Percentiles rank a stretch among this genome's conserved stretches.
These are phyloP conservation scores for Punctoribates punctum DNA, from an alignment of 2,888 invertebrate species.

Conservation along the genomic window DNA sequence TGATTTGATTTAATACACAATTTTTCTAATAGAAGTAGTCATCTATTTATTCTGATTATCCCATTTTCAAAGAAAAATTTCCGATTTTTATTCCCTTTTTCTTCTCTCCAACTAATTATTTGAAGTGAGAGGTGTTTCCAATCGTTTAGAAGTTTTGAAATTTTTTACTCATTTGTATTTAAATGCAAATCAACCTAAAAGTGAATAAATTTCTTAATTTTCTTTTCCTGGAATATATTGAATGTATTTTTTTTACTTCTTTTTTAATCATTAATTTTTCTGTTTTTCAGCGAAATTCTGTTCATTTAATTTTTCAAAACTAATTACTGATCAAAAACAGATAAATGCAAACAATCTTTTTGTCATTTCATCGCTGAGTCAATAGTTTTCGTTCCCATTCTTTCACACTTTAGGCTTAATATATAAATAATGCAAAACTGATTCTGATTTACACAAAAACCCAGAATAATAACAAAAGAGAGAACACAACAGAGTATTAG, in stretches of 20 bases:
- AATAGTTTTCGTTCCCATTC: not conserved
- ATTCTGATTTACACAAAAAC: slow-evolving; percentile 17
- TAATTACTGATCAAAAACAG: slow-evolving; percentile 15
- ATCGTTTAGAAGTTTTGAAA: not conserved
- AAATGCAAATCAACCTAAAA: not conserved
- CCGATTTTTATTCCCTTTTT: not conserved
- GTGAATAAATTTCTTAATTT: slow-evolving; percentile 3
- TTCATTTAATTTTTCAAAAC: not conserved
- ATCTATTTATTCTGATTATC: slow-evolving; percentile 4
- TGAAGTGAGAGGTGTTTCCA: slow-evolving; percentile 1
- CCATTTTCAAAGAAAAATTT: not conserved
- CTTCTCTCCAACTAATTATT: not conserved
- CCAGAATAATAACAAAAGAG: not conserved
- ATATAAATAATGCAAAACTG: slow-evolving; percentile 14
- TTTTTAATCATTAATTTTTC: not conserved
- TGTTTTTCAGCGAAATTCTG: not conserved
- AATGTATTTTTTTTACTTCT: not conserved
- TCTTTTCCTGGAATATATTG: not conserved
- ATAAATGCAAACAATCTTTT: not conserved
- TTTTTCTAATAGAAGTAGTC: not conserved
- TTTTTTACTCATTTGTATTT: not conserved
- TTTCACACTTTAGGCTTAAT: not conserved
- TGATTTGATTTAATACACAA: slow-evolving; percentile 6
- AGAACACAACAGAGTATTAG: not conserved
- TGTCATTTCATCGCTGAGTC: not conserved